phyloP scores from a whole-genome alignment of 1,140 invertebrate genomes.

The Leptonema lineaticorne region DNA sequence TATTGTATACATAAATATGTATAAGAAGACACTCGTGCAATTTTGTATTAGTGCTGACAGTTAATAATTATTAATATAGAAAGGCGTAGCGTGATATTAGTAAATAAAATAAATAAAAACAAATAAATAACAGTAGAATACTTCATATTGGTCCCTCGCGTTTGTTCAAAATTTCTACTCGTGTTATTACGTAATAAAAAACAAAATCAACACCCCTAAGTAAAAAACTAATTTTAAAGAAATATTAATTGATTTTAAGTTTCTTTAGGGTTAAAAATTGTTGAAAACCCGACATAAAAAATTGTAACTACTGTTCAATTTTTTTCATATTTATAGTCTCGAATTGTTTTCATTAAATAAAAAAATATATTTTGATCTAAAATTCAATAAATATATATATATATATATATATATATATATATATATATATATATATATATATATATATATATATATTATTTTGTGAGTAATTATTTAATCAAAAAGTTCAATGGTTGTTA shows the following conservation, averaged over 20 bases:
- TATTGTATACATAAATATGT: slow-evolving; percentile 8
- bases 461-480: too few relatives aligned
- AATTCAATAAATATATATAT: too few relatives aligned
- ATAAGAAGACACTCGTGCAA: slow-evolving; percentile 11
- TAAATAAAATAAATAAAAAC: too few relatives aligned
- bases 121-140: too few relatives aligned
- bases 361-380: too few relatives aligned
- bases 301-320: neutral
- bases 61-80: slow-evolving; percentile 19
- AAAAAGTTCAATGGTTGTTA: too few relatives aligned
- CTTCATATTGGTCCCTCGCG: slow-evolving; percentile 39
- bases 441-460: too few relatives aligned
- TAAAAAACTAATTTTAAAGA: neutral
- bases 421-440: too few relatives aligned
- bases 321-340: too few relatives aligned
- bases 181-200: too few relatives aligned
- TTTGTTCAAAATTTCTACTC: slow-evolving; percentile 30
- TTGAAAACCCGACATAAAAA: neutral
- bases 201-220: neutral
- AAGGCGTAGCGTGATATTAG: slow-evolving; percentile 6
- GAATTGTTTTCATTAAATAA: too few relatives aligned
- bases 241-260: neutral
- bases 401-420: too few relatives aligned
- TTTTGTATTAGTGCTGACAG: slow-evolving; percentile 16
- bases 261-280: neutral